A percentile compares a stretch with the other conserved stretches of the same genome.
phyloP scores from a whole-genome alignment of 1,140 invertebrate genomes.

The Lordiphosa collinella region DNA sequence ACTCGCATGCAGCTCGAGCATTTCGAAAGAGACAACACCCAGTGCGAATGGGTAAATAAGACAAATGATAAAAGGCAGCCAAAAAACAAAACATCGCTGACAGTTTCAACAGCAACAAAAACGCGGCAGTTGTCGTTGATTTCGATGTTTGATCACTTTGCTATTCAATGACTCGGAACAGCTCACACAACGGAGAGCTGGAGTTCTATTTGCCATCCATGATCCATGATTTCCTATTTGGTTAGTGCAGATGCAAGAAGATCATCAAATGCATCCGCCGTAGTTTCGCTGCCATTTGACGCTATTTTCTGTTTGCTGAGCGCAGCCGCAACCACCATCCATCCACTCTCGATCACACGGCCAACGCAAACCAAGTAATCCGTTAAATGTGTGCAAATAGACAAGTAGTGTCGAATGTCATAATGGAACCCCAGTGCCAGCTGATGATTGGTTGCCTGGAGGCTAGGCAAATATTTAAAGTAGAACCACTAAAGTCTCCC shows the following conservation, averaged over 20 bases:
- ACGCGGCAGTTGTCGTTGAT: conserved; percentile 17
- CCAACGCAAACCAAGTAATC: conserved; percentile 55
- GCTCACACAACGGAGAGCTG: conserved; percentile 17
- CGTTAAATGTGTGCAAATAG: conserved; percentile 75
- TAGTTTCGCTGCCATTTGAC: not conserved
- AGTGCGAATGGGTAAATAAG: conserved; percentile 58
- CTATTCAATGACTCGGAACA: conserved; percentile 67
- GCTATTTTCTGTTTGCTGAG: conserved; percentile 46
- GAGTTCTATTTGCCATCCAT: conserved; percentile 30
- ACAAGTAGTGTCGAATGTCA: conserved; percentile 59
- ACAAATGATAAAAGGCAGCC: conserved; percentile 62
- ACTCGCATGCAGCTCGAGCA: conserved; percentile 40
- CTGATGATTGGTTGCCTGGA: not conserved
- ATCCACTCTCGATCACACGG: conserved; percentile 2
- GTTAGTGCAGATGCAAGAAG: conserved; percentile 44
- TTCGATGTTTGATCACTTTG: conserved; percentile 63
- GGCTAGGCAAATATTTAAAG: conserved; percentile 55
- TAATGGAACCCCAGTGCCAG: conserved; percentile 36
- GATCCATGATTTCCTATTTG: conserved; percentile 73
- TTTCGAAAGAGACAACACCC: conserved; percentile 25
- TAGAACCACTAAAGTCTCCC: conserved; percentile 37
- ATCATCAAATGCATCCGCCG: conserved; percentile 11
- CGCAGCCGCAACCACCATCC: conserved; percentile 29
- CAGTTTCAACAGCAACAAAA: conserved; percentile 30
- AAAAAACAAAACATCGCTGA: conserved; percentile 48